A percentile compares a stretch with the other conserved stretches of the same genome.
Evolutionary conservation across 2,797 vertebrate genomes (phyloP).

Genomic region (Scarus forsteni): DNA sequence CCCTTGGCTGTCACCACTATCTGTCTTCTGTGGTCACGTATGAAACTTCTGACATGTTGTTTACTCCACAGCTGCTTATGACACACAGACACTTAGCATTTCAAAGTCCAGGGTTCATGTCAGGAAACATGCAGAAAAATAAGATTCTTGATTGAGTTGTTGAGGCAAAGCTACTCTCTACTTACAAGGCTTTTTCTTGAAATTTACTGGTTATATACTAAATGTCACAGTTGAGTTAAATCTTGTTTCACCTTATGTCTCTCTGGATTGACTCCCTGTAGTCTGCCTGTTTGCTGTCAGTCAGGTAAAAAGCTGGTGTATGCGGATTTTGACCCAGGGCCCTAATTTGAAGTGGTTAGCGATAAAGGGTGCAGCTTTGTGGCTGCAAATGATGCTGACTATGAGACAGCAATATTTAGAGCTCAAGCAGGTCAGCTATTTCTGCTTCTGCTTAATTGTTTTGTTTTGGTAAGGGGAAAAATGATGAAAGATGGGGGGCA

Average conservation of each 20-base stretch:
- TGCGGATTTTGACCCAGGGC: conserved; percentile 45
- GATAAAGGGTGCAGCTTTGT: no score
- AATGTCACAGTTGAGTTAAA: conserved; percentile 1
- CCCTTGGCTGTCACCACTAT: not conserved
- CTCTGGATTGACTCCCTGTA: conserved; percentile 7
- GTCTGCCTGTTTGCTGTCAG: conserved; percentile 16
- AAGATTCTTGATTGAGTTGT: conserved; percentile 2
- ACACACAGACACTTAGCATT: conserved; percentile 19
- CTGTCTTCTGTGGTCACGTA: conserved; percentile 30
- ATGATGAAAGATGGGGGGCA: not conserved
- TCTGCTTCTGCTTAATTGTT: conserved; percentile 5
- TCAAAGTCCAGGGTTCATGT: conserved; percentile 45
- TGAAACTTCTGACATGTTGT: conserved; percentile 38
- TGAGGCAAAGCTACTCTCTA: not conserved
- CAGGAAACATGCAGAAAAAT: conserved; percentile 18
- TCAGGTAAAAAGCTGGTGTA: conserved; percentile 41
- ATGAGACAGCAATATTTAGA: conserved; percentile 14
- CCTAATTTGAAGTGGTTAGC: conserved; percentile 37
- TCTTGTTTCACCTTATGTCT: conserved; percentile 19
- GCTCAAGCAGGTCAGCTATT: conserved; percentile 20
- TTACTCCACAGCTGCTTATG: conserved; percentile 44
- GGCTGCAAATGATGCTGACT: conserved; percentile 38
- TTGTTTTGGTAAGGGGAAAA: not conserved
- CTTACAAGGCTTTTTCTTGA: not conserved
- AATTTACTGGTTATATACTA: not conserved